A percentile compares a stretch with the other conserved stretches of the same genome.
phyloP scores from a whole-genome alignment of 2,113 vertebrate species.

The Chascanopsetta lugubris region DNA sequence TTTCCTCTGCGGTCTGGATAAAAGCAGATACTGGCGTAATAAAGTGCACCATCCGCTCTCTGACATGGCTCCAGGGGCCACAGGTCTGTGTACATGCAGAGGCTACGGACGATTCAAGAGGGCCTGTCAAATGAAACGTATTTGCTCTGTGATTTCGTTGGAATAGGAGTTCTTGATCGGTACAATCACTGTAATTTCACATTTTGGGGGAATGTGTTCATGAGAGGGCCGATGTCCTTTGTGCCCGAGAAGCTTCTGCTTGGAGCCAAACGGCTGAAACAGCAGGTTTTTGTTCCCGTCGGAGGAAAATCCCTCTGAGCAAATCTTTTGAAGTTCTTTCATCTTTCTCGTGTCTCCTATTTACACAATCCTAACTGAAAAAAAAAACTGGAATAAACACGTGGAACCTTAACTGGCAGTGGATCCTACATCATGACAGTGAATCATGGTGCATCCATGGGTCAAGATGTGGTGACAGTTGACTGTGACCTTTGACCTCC shows the following conservation, averaged over 20 bases:
- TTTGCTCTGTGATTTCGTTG: background rate
- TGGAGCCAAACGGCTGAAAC: background rate
- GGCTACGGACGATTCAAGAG: too few relatives aligned
- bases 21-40: slow-evolving; percentile 41
- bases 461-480: too few relatives aligned
- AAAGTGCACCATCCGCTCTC: slow-evolving; percentile 21
- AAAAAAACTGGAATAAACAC: too few relatives aligned
- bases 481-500: too few relatives aligned
- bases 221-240: background rate
- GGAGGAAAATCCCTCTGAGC: too few relatives aligned
- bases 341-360: too few relatives aligned
- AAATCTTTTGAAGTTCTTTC: too few relatives aligned
- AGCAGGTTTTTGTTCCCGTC: too few relatives aligned
- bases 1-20: slow-evolving; percentile 21
- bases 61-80: slow-evolving; percentile 41
- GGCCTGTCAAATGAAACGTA: slow-evolving; percentile 1
- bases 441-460: too few relatives aligned
- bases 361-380: too few relatives aligned
- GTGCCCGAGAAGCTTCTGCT: background rate
- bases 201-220: background rate
- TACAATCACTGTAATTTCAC: background rate
- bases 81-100: slow-evolving; percentile 42
- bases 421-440: too few relatives aligned
- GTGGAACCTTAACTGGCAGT: too few relatives aligned
- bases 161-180: background rate